These are phyloP conservation scores for Mactra quadrangularis DNA, from an alignment of 1,140 invertebrate genomes.

Conservation along the genomic window DNA sequence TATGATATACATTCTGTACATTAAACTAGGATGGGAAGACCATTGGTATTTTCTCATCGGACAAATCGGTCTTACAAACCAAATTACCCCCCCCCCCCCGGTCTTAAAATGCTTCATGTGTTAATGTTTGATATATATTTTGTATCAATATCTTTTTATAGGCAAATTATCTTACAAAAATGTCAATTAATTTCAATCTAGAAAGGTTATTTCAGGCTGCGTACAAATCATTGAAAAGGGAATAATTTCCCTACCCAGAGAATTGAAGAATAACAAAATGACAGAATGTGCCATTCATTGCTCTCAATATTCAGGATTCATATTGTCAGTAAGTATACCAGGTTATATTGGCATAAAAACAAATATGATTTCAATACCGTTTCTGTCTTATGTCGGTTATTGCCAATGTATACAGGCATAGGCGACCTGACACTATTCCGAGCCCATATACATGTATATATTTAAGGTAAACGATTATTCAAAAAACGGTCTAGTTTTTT, in stretches of 20 bases:
- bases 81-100: too few species aligned
- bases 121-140: too few species aligned
- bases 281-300: constrained; percentile 6
- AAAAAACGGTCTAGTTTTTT: neutral
- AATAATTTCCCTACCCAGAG: neutral
- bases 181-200: neutral
- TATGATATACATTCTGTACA: too few species aligned
- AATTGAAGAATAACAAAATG: constrained; percentile 14
- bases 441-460: neutral
- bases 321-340: neutral
- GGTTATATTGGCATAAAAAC: neutral
- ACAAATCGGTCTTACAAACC: too few species aligned
- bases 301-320: neutral
- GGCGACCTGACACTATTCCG: neutral
- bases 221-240: neutral
- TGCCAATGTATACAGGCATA: neutral
- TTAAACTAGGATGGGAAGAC: too few species aligned
- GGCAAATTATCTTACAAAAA: neutral
- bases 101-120: too few species aligned
- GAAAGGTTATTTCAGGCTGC: constrained; percentile 4
- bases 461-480: neutral
- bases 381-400: neutral
- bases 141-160: neutral
- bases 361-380: neutral
- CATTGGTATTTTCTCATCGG: too few species aligned